Evolutionary conservation across 2,888 invertebrate genomes (phyloP).

Genomic region (Lydus trimaculatus): DNA sequence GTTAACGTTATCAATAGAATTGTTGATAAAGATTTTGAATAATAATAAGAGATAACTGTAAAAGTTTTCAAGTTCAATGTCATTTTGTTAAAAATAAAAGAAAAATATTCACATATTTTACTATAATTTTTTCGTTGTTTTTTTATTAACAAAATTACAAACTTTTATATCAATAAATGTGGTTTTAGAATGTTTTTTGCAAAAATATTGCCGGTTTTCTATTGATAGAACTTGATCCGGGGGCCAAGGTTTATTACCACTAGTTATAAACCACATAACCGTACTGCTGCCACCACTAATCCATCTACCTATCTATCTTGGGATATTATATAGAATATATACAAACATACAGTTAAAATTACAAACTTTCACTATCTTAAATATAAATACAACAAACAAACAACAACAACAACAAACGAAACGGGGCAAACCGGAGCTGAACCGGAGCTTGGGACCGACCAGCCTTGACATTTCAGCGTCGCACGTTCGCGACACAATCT

Average conservation of each 20-base stretch:
- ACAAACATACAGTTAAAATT: conserved; percentile 8
- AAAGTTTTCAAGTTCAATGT: neutral
- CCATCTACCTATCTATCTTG: conserved; percentile 7
- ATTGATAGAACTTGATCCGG: conserved; percentile 11
- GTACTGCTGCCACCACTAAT: conserved; percentile 25
- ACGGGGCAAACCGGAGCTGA: conserved; percentile 50
- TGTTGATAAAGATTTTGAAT: neutral
- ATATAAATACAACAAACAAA: conserved; percentile 21
- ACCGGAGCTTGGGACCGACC: conserved; percentile 43
- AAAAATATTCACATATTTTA: too few relatives aligned
- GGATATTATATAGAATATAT: too few relatives aligned
- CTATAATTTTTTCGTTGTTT: too few relatives aligned
- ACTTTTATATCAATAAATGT: too few relatives aligned
- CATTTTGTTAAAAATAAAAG: neutral
- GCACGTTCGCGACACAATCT: conserved; percentile 54
- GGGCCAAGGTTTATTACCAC: conserved; percentile 23
- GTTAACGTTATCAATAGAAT: neutral
- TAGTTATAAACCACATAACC: neutral
- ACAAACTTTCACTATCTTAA: conserved; percentile 47
- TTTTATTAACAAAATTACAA: too few relatives aligned
- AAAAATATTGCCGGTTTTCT: neutral
- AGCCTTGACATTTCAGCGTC: conserved; percentile 56
- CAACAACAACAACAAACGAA: conserved; percentile 20
- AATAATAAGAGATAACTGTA: neutral
- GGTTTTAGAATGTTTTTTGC: too few relatives aligned